phyloP scores from a whole-genome alignment of 2,888 invertebrate species.

The Drosophila tanythrix region DNA sequence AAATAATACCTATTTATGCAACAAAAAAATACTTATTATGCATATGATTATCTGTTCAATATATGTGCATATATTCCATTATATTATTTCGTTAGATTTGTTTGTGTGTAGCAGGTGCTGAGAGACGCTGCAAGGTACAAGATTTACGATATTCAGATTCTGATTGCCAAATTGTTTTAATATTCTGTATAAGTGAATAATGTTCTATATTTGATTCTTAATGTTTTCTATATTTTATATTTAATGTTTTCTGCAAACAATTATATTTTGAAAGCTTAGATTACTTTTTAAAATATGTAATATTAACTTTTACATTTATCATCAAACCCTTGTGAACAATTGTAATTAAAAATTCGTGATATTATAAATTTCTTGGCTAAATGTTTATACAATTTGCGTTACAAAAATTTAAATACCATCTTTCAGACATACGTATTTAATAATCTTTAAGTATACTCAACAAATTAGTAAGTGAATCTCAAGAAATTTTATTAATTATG shows the following conservation, averaged over 20 bases:
- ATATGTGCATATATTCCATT: background rate
- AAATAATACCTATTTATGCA: conserved; percentile 5
- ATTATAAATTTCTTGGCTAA: background rate
- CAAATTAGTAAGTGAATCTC: background rate
- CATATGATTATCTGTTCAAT: background rate
- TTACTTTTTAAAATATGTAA: background rate
- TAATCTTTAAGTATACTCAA: background rate
- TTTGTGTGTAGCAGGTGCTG: background rate
- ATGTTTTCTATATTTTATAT: background rate
- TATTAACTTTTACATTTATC: background rate
- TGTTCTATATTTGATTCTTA: no score
- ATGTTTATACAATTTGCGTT: background rate
- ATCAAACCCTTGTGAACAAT: background rate
- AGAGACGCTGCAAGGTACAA: background rate
- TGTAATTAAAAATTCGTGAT: background rate
- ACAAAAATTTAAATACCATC: background rate
- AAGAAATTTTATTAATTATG: background rate
- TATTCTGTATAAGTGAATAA: background rate
- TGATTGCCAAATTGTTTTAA: background rate
- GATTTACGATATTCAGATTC: background rate
- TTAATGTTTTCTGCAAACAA: background rate
- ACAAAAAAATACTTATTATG: background rate
- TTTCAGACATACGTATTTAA: background rate
- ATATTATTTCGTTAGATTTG: background rate
- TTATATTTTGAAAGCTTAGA: background rate